Evolutionary conservation across 2,113 vertebrate genomes (phyloP), one percentile per base, ranked within the genome.

Genomic region (Cebidichthys violaceus): DNA sequence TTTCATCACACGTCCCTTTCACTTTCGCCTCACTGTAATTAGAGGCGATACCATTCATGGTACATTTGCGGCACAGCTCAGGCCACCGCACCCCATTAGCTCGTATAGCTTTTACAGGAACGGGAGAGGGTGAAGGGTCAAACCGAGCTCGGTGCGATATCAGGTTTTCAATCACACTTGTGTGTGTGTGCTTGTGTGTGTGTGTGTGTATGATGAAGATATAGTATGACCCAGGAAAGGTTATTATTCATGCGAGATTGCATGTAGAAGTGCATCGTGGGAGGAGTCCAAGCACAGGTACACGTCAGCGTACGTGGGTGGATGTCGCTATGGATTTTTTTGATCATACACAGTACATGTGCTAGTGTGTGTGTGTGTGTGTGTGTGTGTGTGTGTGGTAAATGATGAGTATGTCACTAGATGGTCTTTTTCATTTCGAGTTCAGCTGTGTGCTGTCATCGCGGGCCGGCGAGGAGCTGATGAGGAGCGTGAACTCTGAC

Each of bases 401-500:
- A 66, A 52, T 50, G 15, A 29, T n/a, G 47, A 20, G 27, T 18
- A 5, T 67, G 27, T 66, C 65, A 47, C 35, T 29, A 0, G 6
- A 29, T 8, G 37, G 39, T 54, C n/a, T 4, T 22, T 61, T 39
- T 31, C 60, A 61, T 45, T 79, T 59, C 11, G 4, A 2, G 6
- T 59, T 31, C 41, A 37, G 73, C 55, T 52, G 33, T 9, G 47
- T 41, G 73, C 43, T 13, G 82, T 81, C 75, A 73, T 55, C 4
- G 6, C 47, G 57, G 82, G 64, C 61, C 72, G 33, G 24, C 0
- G 15, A 55, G 70, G 70, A 72, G 55, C 75, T 77, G 78, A 88
- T 79, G 67, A 75, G 67, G 78, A 67, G 57, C 62, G 0, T 83
- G 79, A 82, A 69, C 81, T 83, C 67, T 31, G 7, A 4, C 37